Conservation (phyloP, 2,797 vertebrate genomes). For the Clarias pachynema region DNA sequence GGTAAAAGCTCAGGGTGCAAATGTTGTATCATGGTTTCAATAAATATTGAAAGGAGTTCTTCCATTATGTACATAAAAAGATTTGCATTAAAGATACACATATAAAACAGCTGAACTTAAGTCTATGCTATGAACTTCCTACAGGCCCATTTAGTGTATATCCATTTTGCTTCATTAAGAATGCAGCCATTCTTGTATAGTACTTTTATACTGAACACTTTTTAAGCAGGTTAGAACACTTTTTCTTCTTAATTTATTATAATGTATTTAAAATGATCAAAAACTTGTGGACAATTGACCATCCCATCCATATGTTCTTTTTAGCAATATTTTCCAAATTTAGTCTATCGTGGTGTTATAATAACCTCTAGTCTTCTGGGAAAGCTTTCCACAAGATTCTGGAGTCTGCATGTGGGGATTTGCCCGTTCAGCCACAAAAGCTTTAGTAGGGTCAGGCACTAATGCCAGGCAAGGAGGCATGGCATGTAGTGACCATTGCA, state of each 20-base stretch:
- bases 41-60: background rate
- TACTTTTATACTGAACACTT: background rate
- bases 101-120: background rate
- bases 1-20: constrained; percentile 15
- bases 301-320: background rate
- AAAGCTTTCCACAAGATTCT: background rate
- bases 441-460: background rate
- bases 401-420: background rate
- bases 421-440: background rate
- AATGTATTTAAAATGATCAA: background rate
- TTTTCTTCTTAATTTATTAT: background rate
- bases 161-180: background rate
- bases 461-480: background rate
- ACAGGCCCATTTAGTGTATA: background rate
- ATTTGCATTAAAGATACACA: background rate
- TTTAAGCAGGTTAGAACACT: background rate
- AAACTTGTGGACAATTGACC: background rate
- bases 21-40: background rate
- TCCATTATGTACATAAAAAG: background rate
- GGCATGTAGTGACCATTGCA: background rate
- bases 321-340: background rate
- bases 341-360: background rate
- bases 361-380: background rate
- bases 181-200: background rate
- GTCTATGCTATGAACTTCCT: background rate